These are phyloP conservation scores for Burhinus bistriatus DNA, from an alignment of 2,113 vertebrate genomes.

Conservation along the genomic window DNA sequence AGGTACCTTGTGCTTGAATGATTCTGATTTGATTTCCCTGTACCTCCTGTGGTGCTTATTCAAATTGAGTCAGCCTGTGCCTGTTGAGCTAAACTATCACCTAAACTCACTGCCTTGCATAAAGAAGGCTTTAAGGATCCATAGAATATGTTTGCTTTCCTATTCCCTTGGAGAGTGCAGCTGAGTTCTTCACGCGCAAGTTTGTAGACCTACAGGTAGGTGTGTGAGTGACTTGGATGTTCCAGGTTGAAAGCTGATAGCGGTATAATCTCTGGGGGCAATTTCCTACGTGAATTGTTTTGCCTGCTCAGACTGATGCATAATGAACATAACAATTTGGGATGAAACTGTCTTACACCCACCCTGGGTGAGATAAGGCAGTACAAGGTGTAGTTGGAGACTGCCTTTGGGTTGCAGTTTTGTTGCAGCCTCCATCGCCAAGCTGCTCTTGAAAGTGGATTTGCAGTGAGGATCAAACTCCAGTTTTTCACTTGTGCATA, in stretches of 20 bases:
- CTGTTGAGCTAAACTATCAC: background rate
- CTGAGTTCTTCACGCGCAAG: background rate
- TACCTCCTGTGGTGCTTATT: background rate
- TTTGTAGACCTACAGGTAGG: background rate
- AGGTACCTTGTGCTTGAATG: background rate
- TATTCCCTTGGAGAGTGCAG: background rate
- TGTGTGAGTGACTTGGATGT: background rate
- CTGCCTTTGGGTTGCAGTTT: background rate
- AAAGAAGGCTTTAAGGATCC: background rate
- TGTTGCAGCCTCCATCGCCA: accelerated
- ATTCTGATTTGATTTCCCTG: background rate
- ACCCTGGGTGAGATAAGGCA: background rate
- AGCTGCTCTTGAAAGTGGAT: background rate
- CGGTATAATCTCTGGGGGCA: background rate
- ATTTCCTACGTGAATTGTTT: background rate
- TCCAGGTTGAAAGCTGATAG: background rate
- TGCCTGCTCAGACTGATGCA: background rate
- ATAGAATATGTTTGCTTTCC: background rate
- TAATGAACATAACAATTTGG: background rate
- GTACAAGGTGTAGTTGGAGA: background rate
- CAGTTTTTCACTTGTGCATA: accelerated
- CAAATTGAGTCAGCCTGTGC: background rate
- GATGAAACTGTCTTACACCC: background rate
- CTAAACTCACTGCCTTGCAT: background rate
- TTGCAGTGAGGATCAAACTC: background rate